Evolutionary conservation across 2,113 vertebrate species (phyloP).

Genomic region (Neolamprologus kungweensis): DNA sequence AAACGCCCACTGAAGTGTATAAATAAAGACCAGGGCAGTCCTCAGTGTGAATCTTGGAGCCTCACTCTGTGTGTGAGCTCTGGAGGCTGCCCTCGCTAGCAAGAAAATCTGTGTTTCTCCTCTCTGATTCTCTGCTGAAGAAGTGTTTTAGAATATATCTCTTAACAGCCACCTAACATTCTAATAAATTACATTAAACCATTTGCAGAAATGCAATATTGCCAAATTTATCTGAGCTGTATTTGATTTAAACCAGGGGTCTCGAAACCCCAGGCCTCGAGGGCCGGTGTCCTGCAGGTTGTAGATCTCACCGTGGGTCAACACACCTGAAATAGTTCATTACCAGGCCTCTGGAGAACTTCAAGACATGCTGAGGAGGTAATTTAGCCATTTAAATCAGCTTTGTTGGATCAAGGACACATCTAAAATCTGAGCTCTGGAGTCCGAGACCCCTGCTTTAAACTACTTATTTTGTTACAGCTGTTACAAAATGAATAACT

Average conservation of each 20-base stretch:
- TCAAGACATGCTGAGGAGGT: not conserved
- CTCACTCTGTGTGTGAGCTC: too few species aligned
- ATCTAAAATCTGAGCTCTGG: not conserved
- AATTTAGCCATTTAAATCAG: not conserved
- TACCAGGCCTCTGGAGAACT: not conserved
- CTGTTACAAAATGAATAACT: not conserved
- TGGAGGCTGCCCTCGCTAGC: too few species aligned
- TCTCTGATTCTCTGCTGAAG: too few species aligned
- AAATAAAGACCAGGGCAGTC: too few species aligned
- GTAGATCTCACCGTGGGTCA: fast-evolving
- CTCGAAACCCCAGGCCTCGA: fast-evolving
- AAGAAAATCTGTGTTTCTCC: too few species aligned
- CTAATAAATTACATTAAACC: not conserved
- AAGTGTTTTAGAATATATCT: too few species aligned
- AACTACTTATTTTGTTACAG: not conserved
- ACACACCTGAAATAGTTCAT: not conserved
- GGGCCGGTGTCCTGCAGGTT: not conserved
- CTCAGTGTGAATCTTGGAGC: too few species aligned
- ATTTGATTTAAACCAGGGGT: not conserved
- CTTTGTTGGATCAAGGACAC: not conserved
- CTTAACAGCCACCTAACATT: not conserved
- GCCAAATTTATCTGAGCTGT: not conserved
- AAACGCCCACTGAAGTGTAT: too few species aligned
- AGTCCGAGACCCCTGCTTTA: not conserved
- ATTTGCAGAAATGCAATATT: not conserved